Evolutionary conservation across 2,888 invertebrate genomes (phyloP), one percentile per base, ranked within the genome.

Genomic region (Trissolcus brochymenae): DNA sequence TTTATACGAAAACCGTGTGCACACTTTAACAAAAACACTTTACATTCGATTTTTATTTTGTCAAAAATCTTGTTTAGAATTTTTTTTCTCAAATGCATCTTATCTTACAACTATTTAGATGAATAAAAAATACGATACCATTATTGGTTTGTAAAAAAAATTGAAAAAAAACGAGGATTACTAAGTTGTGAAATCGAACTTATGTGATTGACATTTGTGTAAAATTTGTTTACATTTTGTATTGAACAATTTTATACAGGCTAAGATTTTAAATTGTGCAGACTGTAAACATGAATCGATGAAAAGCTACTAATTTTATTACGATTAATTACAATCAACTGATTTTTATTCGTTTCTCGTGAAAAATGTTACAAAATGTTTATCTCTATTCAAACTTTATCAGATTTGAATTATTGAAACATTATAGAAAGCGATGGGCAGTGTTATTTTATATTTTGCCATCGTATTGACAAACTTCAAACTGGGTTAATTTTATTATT

Each of bases 341-440:
- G 6, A 14, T 46, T 46, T 46, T n/a, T 3, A 46, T 16, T 46
- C 4, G 7, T 46, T 46, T n/a, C 14, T 46, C 46, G 46, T 46
- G 46, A 46, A 46, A 46, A 46, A 46, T 46, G 46, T 46, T 46
- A 46, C 9, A 35, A 35, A 35, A 14, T 46, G 16, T 46, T 16
- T 46, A n/a, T 6, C 46, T 14, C 16, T 46, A 16, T 9, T 14
- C 7, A 46, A 46, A 16, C 16, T 46, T 16, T 4, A 46, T 46
- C 46, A 6, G 16, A 16, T 43, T n/a, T 43, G n/a, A 43, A n/a
- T 46, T 14, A 46, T 16, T 16, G 46, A 46, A 46, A 16, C 46
- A 62, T 56, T 35, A 56, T 70, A 62, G 51, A 16, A 70, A 70
- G 70, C 56, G 56, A 62, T 56, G 62, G 70, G 70, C 70, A 70